phyloP scores from a whole-genome alignment of 2,888 invertebrate genomes.

The Mesorhabditis spiculigera region DNA sequence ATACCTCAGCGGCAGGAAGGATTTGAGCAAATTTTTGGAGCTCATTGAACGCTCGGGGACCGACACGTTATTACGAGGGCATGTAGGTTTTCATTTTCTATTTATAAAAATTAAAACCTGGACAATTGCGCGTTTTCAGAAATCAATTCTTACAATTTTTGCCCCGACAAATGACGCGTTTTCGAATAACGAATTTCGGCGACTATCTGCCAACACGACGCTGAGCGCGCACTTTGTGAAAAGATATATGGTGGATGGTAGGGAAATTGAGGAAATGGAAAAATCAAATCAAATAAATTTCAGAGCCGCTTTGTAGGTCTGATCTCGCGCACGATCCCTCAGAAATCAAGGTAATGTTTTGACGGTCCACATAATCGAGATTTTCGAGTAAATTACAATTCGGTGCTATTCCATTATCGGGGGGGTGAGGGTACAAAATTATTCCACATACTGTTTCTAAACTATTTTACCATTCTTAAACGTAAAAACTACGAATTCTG shows the following conservation, averaged over 20 bases:
- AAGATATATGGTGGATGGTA: background rate
- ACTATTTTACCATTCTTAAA: no score
- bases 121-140: background rate
- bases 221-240: background rate
- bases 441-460: no score
- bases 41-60: background rate
- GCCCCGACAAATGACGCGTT: background rate
- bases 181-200: background rate
- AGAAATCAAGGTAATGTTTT: background rate
- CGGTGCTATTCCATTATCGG: no score
- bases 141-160: background rate
- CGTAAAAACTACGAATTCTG: background rate
- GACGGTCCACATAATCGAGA: background rate
- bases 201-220: background rate
- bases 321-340: slow-evolving; percentile 2
- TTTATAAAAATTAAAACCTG: background rate
- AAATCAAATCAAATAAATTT: background rate
- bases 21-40: background rate
- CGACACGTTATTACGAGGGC: background rate
- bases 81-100: background rate
- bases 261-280: background rate
- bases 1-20: background rate
- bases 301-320: background rate
- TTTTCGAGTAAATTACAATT: background rate
- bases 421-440: no score